Percentiles rank a stretch among this genome's conserved stretches.
phyloP scores from a whole-genome alignment of 2,113 vertebrate genomes.

The Xiphorhynchus elegans region DNA sequence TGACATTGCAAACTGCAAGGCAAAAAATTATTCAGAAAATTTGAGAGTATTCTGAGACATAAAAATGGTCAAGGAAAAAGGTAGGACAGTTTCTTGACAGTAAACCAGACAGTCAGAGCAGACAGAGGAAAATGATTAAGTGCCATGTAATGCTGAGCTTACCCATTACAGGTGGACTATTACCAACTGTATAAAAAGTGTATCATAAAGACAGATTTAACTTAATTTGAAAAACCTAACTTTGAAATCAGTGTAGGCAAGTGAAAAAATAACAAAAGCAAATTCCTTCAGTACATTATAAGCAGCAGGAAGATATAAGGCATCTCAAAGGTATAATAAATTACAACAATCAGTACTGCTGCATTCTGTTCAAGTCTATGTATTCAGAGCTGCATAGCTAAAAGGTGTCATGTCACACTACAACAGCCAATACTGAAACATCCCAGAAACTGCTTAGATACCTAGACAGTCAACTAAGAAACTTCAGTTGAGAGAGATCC shows the following conservation, averaged over 20 bases:
- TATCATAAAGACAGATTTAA: not conserved
- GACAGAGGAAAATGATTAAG: not conserved
- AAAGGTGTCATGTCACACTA: not conserved
- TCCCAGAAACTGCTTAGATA: not conserved
- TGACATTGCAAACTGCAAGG: not conserved
- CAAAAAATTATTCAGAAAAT: not conserved
- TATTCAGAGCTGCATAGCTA: not conserved
- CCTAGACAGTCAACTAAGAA: not conserved
- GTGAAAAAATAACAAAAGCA: rapidly evolving
- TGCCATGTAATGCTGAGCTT: not conserved
- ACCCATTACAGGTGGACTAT: not conserved
- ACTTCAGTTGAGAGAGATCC: not conserved
- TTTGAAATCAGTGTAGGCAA: not conserved
- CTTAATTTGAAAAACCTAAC: not conserved
- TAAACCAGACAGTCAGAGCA: not conserved
- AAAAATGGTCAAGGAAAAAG: not conserved
- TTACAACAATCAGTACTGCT: not conserved
- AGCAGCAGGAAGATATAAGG: not conserved
- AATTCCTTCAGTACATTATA: not conserved
- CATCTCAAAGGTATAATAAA: not conserved
- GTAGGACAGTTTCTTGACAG: not conserved
- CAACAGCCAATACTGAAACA: not conserved
- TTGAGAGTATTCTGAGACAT: not conserved
- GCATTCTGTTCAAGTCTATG: not conserved
- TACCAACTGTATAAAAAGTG: not conserved